phyloP scores from a whole-genome alignment of 2,113 vertebrate genomes.

The Ciconia stormi region DNA sequence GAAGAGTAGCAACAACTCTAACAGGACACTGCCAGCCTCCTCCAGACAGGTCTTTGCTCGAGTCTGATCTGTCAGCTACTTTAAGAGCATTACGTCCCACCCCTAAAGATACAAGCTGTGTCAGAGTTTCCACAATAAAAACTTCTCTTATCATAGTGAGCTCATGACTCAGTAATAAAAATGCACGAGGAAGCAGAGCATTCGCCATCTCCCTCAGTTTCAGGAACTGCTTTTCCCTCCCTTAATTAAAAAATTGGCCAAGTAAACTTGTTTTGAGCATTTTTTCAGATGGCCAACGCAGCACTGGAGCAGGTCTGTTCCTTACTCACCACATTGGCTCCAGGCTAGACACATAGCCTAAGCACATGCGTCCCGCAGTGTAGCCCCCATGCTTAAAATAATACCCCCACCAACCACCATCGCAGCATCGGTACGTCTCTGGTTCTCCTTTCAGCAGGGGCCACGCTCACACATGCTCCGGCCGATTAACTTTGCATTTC shows the following conservation, averaged over 20 bases:
- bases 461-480: background rate
- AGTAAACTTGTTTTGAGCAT: background rate
- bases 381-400: background rate
- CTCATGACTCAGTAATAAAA: background rate
- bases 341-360: background rate
- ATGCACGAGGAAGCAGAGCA: background rate
- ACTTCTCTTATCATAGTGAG: background rate
- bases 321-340: background rate
- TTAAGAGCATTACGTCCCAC: background rate
- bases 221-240: background rate
- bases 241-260: background rate
- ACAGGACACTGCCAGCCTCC: background rate
- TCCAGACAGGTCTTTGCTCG: background rate
- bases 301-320: background rate
- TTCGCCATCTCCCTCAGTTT: background rate
- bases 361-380: fast-evolving
- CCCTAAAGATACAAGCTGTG: background rate
- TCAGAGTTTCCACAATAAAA: background rate
- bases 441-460: background rate
- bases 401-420: background rate
- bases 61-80: background rate
- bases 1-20: background rate
- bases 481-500: fast-evolving
- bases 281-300: background rate
- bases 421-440: fast-evolving